phyloP scores from a whole-genome alignment of 2,113 vertebrate species.

The Nettapus auritus region DNA sequence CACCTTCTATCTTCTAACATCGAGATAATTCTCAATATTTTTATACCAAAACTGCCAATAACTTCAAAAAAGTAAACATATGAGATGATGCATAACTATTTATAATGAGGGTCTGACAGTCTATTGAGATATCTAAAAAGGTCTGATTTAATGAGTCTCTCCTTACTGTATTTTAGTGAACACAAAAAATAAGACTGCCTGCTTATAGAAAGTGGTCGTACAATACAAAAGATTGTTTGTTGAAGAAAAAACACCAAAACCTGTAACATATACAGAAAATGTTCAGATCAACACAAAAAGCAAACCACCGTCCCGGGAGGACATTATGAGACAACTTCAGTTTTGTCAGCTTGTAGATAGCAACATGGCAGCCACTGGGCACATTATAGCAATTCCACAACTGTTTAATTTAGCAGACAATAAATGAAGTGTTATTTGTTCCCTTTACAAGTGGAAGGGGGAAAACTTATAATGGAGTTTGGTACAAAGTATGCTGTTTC shows the following conservation, averaged over 20 bases:
- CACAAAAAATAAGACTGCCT: not conserved
- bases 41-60: not conserved
- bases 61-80: not conserved
- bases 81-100: not conserved
- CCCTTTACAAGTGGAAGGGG: not conserved
- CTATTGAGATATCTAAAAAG: not conserved
- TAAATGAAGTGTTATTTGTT: constrained; percentile 15
- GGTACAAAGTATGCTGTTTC: not conserved
- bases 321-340: not conserved
- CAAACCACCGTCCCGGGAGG: not conserved
- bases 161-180: not conserved
- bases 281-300: not conserved
- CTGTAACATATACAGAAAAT: not conserved
- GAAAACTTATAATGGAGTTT: not conserved
- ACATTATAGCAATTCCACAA: not conserved
- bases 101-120: not conserved
- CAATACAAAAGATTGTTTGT: not conserved
- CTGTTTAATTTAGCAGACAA: constrained; percentile 29
- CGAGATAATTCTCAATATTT: not conserved
- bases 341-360: not conserved
- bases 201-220: not conserved
- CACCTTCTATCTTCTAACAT: not conserved
- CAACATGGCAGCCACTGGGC: not conserved
- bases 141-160: not conserved
- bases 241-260: not conserved